These are phyloP conservation scores for Colinus virginianus DNA, from an alignment of 2,113 vertebrate genomes.

Conservation along the genomic window DNA sequence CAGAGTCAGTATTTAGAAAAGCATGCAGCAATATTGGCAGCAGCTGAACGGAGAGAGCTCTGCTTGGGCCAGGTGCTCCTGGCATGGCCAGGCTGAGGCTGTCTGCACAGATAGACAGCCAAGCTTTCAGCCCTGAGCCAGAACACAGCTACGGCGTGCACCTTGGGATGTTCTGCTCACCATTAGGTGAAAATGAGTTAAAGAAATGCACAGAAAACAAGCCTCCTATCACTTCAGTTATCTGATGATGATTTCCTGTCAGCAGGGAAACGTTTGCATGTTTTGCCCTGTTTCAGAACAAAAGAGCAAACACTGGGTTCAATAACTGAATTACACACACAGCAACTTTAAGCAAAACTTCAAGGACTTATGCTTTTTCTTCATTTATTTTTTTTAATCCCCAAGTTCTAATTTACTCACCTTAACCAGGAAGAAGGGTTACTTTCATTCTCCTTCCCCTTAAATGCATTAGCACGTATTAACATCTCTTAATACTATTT, in stretches of 20 bases:
- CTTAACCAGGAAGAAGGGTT: background rate
- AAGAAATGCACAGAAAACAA: background rate
- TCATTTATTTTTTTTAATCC: background rate
- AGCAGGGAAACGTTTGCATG: rapidly evolving
- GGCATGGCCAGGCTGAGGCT: too few relatives aligned
- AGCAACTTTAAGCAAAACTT: background rate
- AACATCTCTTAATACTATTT: background rate
- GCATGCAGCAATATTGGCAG: too few relatives aligned
- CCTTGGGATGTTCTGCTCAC: background rate
- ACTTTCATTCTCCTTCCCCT: background rate
- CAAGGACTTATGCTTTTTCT: background rate
- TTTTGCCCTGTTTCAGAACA: background rate
- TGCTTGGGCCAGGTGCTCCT: background rate
- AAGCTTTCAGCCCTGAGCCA: background rate
- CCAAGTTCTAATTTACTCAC: background rate
- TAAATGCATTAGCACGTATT: background rate
- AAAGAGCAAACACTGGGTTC: background rate
- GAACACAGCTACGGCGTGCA: rapidly evolving
- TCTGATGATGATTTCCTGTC: background rate
- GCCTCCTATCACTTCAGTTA: too few relatives aligned
- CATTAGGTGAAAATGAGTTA: background rate
- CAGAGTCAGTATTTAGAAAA: background rate
- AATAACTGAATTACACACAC: background rate
- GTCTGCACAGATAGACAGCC: background rate
- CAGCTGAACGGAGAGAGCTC: background rate